phyloP scores from a whole-genome alignment of 1,140 invertebrate genomes.

The Drosophila erecta region DNA sequence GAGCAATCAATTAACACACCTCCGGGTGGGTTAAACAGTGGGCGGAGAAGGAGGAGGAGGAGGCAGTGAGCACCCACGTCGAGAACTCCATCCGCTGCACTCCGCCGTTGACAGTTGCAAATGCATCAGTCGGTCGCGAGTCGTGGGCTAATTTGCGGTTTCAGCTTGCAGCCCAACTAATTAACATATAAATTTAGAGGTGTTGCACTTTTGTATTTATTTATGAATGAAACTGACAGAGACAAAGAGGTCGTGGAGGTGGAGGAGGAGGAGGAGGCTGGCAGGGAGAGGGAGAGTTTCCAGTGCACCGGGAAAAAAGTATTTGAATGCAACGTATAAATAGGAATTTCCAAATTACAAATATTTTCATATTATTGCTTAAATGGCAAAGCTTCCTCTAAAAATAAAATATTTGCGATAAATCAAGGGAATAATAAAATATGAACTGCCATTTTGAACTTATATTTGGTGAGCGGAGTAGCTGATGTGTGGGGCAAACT shows the following conservation, averaged over 20 bases:
- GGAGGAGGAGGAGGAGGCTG: slow-evolving; percentile 18
- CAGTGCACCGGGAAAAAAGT: slow-evolving; percentile 4
- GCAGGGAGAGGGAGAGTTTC: slow-evolving; percentile 10
- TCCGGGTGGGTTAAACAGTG: slow-evolving; percentile 16
- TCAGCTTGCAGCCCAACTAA: slow-evolving; percentile 40
- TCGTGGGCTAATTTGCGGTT: slow-evolving; percentile 62
- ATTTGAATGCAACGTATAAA: too few relatives aligned
- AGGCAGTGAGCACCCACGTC: slow-evolving; percentile 18
- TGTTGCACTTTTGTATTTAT: slow-evolving; percentile 65
- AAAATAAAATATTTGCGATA: too few relatives aligned
- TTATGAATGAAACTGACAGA: slow-evolving; percentile 65
- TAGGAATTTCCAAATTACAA: too few relatives aligned
- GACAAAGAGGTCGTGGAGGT: slow-evolving; percentile 48
- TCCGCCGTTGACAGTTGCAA: slow-evolving; percentile 57
- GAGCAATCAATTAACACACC: slow-evolving; percentile 70
- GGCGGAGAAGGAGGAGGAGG: background rate
- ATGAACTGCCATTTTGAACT: too few relatives aligned
- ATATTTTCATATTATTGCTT: background rate
- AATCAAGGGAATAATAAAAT: too few relatives aligned
- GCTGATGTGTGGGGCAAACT: too few relatives aligned
- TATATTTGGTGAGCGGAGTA: background rate
- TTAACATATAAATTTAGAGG: slow-evolving; percentile 74
- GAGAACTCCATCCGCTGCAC: slow-evolving; percentile 20
- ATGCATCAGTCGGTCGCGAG: slow-evolving; percentile 45
- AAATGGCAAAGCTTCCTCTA: too few relatives aligned